Base-by-base conservation (phyloP, 2,797 vertebrate genomes). In the Lepus oiostolus region DNA sequence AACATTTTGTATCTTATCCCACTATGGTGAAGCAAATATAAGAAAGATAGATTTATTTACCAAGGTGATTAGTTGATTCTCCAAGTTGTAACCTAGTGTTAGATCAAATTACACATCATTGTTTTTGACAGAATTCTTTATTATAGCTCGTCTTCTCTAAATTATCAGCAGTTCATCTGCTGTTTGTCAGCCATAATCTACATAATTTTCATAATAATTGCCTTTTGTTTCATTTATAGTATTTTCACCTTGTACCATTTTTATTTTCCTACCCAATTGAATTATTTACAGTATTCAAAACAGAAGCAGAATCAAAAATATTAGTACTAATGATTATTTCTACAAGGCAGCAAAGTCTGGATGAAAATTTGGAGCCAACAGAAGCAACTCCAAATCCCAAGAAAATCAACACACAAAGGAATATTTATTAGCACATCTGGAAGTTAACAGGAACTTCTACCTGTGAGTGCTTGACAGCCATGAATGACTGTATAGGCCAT, bases 381-480 rank as follows among this genome's bases (percentile, higher is more conserved):
- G 22, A 24, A 88, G 74, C 77, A 93, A 80, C 5, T 4, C 32
- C 90, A 95, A 95, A 94, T 67, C 74, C 65, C 67, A 62, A 72
- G 75, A 89, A 76, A 63, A 71, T 83, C 5, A 60, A 8, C 74
- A 87, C 12, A 62, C 30, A 42, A 19, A 82, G 79, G 22, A 21
- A n/a, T 7, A 67, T 84, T 96, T 97, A 89, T 93, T 95, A 86
- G 87, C 35, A 12, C 76, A 96, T 97, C 96, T 97, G 92, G 94
- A 96, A 91, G n/a, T 0, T 38, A 60, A 86, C 81, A 88, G 95
- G 96, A 96, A 94, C 72, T 95, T 96, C 97, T 88, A 96, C 94
- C 94, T 95, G 68, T 72, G 54, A 35, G 80, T 93, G 92, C 96
- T 96, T 97, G 97, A 97, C 95, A 98, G 88, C 90, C 50, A 0